These are phyloP conservation scores for Macrochelys suwanniensis DNA, from an alignment of 2,797 vertebrate species.

Conservation along the genomic window DNA sequence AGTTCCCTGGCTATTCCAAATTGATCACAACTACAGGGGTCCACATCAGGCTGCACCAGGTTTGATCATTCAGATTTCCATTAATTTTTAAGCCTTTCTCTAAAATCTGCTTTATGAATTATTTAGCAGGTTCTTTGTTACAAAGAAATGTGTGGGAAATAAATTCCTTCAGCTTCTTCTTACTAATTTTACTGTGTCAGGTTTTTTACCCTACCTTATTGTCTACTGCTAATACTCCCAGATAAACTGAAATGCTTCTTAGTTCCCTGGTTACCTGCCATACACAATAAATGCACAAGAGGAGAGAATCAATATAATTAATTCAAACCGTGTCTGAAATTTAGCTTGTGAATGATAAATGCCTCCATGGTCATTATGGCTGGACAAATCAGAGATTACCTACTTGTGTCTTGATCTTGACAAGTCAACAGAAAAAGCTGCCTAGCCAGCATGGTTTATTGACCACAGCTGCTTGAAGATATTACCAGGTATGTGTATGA, in stretches of 20 bases:
- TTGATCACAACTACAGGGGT: slow-evolving; percentile 57
- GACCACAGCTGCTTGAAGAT: neutral
- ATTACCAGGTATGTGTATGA: fast-evolving
- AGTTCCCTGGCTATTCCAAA: slow-evolving; percentile 46
- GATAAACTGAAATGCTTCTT: neutral
- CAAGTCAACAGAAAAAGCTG: neutral
- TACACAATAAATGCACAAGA: neutral
- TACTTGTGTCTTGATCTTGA: neutral
- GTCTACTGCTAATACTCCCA: neutral
- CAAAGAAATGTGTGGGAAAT: slow-evolving; percentile 44
- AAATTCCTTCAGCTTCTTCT: slow-evolving; percentile 9
- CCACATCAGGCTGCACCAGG: slow-evolving; percentile 29
- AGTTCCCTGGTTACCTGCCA: neutral
- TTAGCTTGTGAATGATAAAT: neutral
- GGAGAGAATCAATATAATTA: neutral
- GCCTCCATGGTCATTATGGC: neutral
- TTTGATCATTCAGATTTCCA: slow-evolving; percentile 58
- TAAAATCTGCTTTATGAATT: slow-evolving; percentile 74
- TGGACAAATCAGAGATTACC: neutral
- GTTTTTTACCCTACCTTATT: slow-evolving; percentile 9
- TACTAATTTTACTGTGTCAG: slow-evolving; percentile 27
- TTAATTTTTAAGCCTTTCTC: slow-evolving; percentile 78
- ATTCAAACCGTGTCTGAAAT: neutral
- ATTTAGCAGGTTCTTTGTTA: slow-evolving; percentile 64
- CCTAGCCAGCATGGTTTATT: neutral